Percentiles rank a stretch among this genome's conserved stretches.
These are phyloP conservation scores for Caenorhabditis afra DNA, from an alignment of 2,888 invertebrate genomes.

Conservation along the genomic window DNA sequence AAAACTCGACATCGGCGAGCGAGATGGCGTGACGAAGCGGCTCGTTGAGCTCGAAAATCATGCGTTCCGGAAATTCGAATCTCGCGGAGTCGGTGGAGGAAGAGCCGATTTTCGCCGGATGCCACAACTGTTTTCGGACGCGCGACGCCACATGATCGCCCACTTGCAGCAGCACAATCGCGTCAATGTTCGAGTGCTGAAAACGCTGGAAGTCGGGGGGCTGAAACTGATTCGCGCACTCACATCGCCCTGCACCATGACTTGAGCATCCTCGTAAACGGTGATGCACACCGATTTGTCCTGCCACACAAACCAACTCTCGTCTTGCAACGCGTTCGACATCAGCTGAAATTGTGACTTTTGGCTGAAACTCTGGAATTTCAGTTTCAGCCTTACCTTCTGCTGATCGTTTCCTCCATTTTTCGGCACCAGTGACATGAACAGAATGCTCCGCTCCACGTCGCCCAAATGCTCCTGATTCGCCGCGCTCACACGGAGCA, in stretches of 20 bases:
- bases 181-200: conserved; percentile 74
- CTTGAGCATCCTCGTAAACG: conserved; percentile 66
- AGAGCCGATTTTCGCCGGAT: conserved; percentile 51
- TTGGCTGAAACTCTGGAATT: neutral
- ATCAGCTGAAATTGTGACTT: conserved; percentile 79
- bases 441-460: conserved; percentile 67
- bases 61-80: conserved; percentile 81
- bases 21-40: conserved; percentile 81
- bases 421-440: conserved; percentile 78
- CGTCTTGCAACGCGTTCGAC: conserved; percentile 82
- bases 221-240: too few species aligned
- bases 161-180: conserved; percentile 71
- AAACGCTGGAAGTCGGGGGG: conserved; percentile 12
- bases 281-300: conserved; percentile 83
- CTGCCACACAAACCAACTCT: conserved; percentile 84
- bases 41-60: conserved; percentile 83
- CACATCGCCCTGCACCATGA: conserved; percentile 84
- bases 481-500: conserved; percentile 57
- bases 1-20: conserved; percentile 81
- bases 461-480: conserved; percentile 60
- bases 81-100: too few species aligned
- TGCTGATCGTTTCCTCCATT: conserved; percentile 39
- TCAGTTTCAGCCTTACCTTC: conserved; percentile 12
- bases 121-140: conserved; percentile 65
- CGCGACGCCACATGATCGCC: conserved; percentile 62